phyloP scores from a whole-genome alignment of 92 coral and sea anemone species.

The Palythoa caribaeorum region DNA sequence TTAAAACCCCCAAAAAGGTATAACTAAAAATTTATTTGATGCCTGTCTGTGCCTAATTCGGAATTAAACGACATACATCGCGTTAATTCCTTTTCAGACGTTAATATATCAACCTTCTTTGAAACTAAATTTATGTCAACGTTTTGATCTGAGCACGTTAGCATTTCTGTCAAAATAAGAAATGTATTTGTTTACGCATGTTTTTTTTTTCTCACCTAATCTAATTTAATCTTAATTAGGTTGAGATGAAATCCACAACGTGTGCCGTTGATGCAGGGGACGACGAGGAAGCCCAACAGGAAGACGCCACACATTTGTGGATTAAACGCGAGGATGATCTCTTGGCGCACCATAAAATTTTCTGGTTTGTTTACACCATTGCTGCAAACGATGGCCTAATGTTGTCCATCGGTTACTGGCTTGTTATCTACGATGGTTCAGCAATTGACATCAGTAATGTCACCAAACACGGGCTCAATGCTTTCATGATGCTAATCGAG shows the following conservation, averaged over 20 bases:
- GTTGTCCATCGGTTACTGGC: constrained; percentile 24
- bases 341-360: not conserved
- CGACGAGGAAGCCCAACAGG: not conserved
- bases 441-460: constrained; percentile 4
- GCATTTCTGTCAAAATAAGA: too few relatives aligned
- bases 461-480: constrained; percentile 11
- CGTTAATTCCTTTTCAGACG: too few relatives aligned
- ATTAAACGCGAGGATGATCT: not conserved
- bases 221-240: not conserved
- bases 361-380: constrained; percentile 38
- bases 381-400: constrained; percentile 43
- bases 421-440: constrained; percentile 1
- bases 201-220: too few relatives aligned
- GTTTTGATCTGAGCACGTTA: too few relatives aligned
- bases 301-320: not conserved
- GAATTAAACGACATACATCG: too few relatives aligned
- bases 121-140: too few relatives aligned
- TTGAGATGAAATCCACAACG: constrained; percentile 2
- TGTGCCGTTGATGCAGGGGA: not conserved
- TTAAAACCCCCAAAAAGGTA: too few relatives aligned
- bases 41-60: too few relatives aligned
- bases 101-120: too few relatives aligned
- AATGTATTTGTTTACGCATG: too few relatives aligned
- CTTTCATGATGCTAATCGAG: constrained; percentile 17
- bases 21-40: too few relatives aligned